Evolutionary conservation across 1,140 invertebrate genomes (phyloP), one percentile per base, ranked within the genome.

Genomic region (Galendromus occidentalis): DNA sequence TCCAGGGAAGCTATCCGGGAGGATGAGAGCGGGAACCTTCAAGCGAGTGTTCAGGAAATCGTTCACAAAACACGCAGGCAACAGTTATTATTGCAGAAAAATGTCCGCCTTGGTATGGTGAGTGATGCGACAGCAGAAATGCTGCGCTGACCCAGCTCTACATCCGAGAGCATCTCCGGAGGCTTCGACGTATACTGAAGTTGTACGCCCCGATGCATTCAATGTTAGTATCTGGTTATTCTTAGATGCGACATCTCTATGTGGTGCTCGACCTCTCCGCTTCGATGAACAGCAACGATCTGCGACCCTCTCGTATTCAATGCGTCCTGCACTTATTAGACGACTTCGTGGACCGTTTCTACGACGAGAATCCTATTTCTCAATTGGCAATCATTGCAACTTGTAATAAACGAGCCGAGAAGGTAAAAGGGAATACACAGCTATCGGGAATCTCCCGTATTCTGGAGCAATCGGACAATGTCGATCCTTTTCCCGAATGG

Each of bases 301-400:
- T 98, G 17, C 95, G 94, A 76, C 94, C 94, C 28, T 92, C 87
- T n/a, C 77, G 93, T 69, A 83, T 95, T 68, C 71, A 88, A 1
- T 91, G 90, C 71, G 85, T 88, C 17, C 72, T 91, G 4, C 95
- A 94, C 68, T 65, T 72, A 28, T 73, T 97, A 64, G 88, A 96
- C 78, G 83, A 84, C 68, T 98, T 97, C 76, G 84, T 98, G 65
- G 87, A 93, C 70, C 91, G 96, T 77, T 98, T 88, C 74, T 95
- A 98, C 77, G 92, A 98, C 76, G 90, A 96, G 78, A 98, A 98
- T 79, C 95, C 95, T 42, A 91, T 98, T 63, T 93, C 91, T 75
- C 95, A 98, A 76, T 76, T 98, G 45, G 94, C 93, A 22, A 79
- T 98, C 55, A 87, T 98, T 70, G 77, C 84, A 14, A 88, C 92